Evolutionary conservation across 2,113 vertebrate genomes (phyloP), one percentile per base, ranked within the genome.

Genomic region (Glaucidium brasilianum): DNA sequence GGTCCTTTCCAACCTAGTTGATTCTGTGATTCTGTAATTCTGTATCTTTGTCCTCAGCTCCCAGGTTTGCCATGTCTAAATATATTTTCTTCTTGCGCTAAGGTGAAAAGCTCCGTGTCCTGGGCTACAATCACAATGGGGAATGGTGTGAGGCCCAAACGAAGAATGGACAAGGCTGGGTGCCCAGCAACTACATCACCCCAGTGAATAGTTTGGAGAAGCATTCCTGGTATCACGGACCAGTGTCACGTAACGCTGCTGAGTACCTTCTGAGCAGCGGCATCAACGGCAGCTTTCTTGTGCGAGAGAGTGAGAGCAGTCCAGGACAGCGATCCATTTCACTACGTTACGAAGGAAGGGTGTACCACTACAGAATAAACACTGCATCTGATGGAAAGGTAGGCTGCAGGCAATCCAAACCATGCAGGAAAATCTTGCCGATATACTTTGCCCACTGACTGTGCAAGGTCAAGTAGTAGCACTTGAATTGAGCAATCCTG

Each of bases 321-420:
- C 98, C 98, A 0, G 98, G 98, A 3, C 98, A 99, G 97, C 95
- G 98, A 76, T 99, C 98, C 74, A 98, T 99, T 76, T 99, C 98
- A 0, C 97, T 98, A 92, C 71, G 98, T 55, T 99, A 98, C 6
- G 98, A 99, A n/a, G 98, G 98, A 5, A 97, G 98, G 85, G 99
- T 99, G 56, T 99, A 99, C 98, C 99, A 99, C 98, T 99, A 99
- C 98, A 97, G 99, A 83, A 99, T 99, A 97, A 99, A 99, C 98
- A 99, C 99, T 5, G 99, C 99, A 1, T 99, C 99, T 0, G 99
- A 99, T 1, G 98, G 99, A 96, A 99, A 99, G 99, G 99, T 99
- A 91, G 62, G 98, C 43, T 50, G 56, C 19, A 1, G n/a, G 30
- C 43, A 37, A 3, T 2, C 16, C 47, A 3, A 1, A 29, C 45